Evolutionary conservation across 92 coral and sea anemone species (phyloP), one percentile per base, ranked within the genome.

Genomic region (Virgularia gustaviana): DNA sequence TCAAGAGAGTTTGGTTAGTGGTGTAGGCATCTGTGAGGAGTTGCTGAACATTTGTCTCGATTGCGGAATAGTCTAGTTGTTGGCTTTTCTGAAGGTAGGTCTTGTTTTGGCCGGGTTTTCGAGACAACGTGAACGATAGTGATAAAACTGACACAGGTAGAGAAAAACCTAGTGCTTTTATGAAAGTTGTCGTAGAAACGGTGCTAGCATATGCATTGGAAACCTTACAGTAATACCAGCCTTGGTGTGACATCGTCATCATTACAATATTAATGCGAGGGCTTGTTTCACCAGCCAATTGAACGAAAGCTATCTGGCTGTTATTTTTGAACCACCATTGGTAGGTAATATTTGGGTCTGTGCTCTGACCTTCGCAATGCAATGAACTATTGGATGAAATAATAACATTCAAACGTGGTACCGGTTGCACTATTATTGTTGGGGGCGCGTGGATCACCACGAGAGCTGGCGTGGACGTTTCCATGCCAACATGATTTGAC

Each of bases 371-470:
- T 10, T 65, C 61, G 33, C 89, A 85, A 9, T 49, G 52, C 10
- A 88, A 78, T 56, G 31, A 65, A 37, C 76, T 71, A 24, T 53
- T 73, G 22, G 59, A 72, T 62, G 52, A 66, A 9, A 83, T 31
- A 3, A 73, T 44, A n/a, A 76, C 77, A 28, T 79, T 71, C 71
- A 82, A 30, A 56, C 62, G 65, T 6, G 68, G 53, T 22, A 85
- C 82, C 54, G 90, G 84, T 51, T 88, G 88, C 15, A 71, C 20
- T 19, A 61, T 79, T 7, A 88, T 49, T 3, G 33, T 18, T 24
- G 96, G 96, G 11, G 88, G 85, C 4, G 78, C 23, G 56, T 85
- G 90, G 3, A 88, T 85, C 23, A 83, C 18, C n/a, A 88, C 83
- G 23, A 67, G 57, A 23, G 83, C 72, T 5, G 88, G 84, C 15